phyloP scores from a whole-genome alignment of 2,888 invertebrate genomes.

The Tupiocoris notatus region DNA sequence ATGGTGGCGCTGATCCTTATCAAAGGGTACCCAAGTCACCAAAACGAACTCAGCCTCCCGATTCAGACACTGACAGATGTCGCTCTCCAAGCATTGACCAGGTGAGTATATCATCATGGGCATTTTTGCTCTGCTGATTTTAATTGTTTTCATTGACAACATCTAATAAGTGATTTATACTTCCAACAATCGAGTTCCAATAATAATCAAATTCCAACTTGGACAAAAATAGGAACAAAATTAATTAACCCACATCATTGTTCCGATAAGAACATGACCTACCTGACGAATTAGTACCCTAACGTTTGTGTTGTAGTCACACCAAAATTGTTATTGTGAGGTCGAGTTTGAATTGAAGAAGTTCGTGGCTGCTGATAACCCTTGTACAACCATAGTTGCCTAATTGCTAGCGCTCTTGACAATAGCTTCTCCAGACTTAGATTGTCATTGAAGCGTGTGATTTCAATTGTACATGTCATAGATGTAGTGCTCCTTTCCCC shows the following conservation, averaged over 20 bases:
- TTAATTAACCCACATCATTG: background rate
- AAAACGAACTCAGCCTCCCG: slow-evolving; percentile 60
- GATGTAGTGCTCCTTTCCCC: background rate
- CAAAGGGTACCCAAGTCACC: slow-evolving; percentile 77
- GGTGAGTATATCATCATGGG: too few relatives aligned
- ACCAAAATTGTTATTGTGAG: slow-evolving; percentile 24
- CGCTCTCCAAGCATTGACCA: slow-evolving; percentile 79
- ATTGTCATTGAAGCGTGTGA: background rate
- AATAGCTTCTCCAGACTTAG: background rate
- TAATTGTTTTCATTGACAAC: background rate
- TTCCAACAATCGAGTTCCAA: too few relatives aligned
- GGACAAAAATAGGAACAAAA: background rate
- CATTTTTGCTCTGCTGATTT: too few relatives aligned
- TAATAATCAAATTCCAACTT: background rate
- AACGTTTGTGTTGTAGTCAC: slow-evolving; percentile 35
- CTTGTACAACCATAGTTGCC: background rate
- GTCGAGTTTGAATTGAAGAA: background rate
- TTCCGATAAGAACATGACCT: background rate
- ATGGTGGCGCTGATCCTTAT: slow-evolving; percentile 85
- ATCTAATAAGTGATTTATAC: too few relatives aligned
- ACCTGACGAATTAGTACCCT: background rate
- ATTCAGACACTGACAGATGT: slow-evolving; percentile 64
- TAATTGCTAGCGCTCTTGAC: background rate
- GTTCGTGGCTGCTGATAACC: background rate
- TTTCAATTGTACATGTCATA: background rate